phyloP scores from a whole-genome alignment of 2,888 invertebrate species.

The Toxonevra muliebris region DNA sequence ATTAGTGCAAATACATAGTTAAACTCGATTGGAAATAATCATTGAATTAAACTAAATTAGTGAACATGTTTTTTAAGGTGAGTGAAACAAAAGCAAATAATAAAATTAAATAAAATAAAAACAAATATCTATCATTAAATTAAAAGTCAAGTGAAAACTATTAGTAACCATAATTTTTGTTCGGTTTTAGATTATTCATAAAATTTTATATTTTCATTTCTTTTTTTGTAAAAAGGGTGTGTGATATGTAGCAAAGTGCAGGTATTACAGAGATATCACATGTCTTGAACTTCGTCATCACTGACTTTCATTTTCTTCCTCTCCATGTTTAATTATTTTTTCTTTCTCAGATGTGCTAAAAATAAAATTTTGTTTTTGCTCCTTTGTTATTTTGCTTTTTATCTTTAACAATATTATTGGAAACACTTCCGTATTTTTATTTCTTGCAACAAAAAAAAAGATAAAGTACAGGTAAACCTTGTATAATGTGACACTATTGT shows the following conservation, averaged over 20 bases:
- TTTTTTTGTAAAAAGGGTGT: background rate
- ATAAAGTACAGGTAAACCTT: no score
- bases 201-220: no score
- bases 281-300: background rate
- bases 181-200: no score
- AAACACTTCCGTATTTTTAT: constrained; percentile 27
- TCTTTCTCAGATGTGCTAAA: background rate
- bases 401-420: constrained; percentile 8
- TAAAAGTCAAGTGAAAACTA: background rate
- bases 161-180: no score
- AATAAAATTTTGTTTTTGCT: background rate
- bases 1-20: background rate
- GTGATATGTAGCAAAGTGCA: background rate
- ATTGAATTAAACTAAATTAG: background rate
- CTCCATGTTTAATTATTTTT: background rate
- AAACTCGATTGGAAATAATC: background rate
- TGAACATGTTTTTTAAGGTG: constrained; percentile 1
- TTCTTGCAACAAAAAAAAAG: constrained; percentile 1
- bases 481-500: no score
- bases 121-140: background rate
- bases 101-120: background rate
- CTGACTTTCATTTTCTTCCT: background rate
- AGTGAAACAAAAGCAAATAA: background rate
- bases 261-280: no score
- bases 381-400: background rate